phyloP scores from a whole-genome alignment of 2,113 vertebrate species.

The Gracilinanus agilis region DNA sequence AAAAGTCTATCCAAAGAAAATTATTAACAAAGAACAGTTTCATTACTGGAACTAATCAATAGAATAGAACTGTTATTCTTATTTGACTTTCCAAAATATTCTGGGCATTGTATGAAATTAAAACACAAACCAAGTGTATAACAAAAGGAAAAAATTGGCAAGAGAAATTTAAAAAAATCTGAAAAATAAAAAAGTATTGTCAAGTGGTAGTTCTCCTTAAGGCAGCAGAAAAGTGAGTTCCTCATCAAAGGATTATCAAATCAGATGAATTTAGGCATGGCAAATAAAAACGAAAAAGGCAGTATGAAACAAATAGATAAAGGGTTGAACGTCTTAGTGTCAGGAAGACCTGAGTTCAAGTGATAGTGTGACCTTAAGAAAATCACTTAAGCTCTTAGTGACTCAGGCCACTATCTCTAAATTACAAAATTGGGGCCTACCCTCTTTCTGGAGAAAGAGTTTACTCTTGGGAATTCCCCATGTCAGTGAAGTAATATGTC shows the following conservation, averaged over 20 bases:
- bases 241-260: conserved; percentile 6
- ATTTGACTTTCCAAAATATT: background rate
- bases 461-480: background rate
- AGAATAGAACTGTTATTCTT: background rate
- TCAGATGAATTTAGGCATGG: background rate
- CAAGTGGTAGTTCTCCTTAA: background rate
- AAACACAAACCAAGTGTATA: background rate
- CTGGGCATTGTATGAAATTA: background rate
- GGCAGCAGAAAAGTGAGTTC: background rate
- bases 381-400: background rate
- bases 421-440: background rate
- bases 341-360: background rate
- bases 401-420: background rate
- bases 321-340: background rate
- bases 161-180: background rate
- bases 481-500: background rate
- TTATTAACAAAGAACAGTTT: background rate
- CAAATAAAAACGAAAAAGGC: background rate
- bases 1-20: background rate
- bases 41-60: background rate
- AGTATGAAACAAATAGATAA: background rate
- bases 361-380: background rate
- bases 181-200: background rate
- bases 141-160: background rate
- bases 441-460: background rate